Base-by-base conservation (phyloP, 2,797 vertebrate species). In the Xerus rutilus region DNA sequence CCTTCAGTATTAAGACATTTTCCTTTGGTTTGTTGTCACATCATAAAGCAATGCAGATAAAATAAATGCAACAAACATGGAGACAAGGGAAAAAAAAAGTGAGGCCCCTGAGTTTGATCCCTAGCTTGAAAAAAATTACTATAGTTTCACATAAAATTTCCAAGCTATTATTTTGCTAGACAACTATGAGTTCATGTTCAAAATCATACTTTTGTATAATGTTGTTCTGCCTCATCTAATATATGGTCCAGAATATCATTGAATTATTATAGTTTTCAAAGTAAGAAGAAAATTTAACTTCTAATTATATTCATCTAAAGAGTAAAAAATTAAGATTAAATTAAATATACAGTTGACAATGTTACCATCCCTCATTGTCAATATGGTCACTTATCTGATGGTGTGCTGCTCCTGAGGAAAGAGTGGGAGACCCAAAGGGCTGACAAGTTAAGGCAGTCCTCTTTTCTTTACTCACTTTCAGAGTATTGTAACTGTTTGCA, bases 241-340 rank as follows among this genome's bases (percentile, higher is more conserved):
- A 64, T 21, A 59, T 9, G 28, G n/a, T 49, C n/a, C 21, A 87
- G 65, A 86, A 86, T 87, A 30, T 54, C 69, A 91, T 8, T 28
- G 73, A 85, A 92, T 91, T 76, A 21, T 86, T 74, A 67, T 21
- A 65, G 35, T 93, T 84, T 86, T 82, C 86, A 85, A 95, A 77
- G 72, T 21, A 47, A 30, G 45, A 95, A 95, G 70, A 95, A 92
- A 39, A 77, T 81, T 81, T 89, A 85, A 70, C 13, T 94, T 92
- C 65, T 62, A 87, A 18, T 94, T 93, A 67, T 54, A 89, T 49
- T 90, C 76, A 84, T 67, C 64, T 67, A 92, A 92, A 86, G 82
- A 70, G 23, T 62, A 92, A 92, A 86, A 86, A 70, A 28, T 74
- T 84, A 65, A 79, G 77, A 65, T 67, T 67, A 90, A 69, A 67